Base-by-base conservation (phyloP, 2,888 invertebrate species). In the Eristalis tenax region DNA sequence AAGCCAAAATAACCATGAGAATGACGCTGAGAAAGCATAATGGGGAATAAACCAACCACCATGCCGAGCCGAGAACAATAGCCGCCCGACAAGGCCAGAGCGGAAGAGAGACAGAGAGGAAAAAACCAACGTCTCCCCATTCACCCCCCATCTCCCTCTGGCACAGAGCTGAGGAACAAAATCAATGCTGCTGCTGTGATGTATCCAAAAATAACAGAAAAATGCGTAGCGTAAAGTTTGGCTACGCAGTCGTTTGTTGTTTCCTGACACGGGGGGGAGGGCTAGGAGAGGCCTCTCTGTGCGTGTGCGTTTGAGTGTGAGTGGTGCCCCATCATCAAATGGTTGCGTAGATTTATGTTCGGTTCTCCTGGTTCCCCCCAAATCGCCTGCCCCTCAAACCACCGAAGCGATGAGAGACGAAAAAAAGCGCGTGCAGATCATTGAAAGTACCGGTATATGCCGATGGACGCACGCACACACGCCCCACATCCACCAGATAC, bases 271-370 rank as follows among this genome's bases (percentile, higher is more conserved):
- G 15, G 18, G 18, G n/a, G 15, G 10, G 43, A 15, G 15, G 43
- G 15, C 0, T 0, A 10, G 40, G 4, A 4, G 40, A 1, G 13
- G 5, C 28, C 28, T 5, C 28, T 5, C 28, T 5, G 28, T 28
- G 35, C 35, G 10, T 35, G 35, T 35, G 35, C 5, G 35, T 35
- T 13, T 13, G 50, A 22, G 73, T 69, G 56, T 81, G 50, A 66
- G 43, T 4, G 43, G 4, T 2, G 8, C 50, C 8, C 50, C 50
- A 63, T 69, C 57, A 66, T 63, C 57, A 61, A 32, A 83, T 71
- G 35, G 35, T 78, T 78, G 74, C 74, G 86, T 82, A 65, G 86
- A 78, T 66, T 78, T 78, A 78, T 83, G 82, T 57, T 32, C 23
- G 18, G 32, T 32, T 32, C 40, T 26, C 23, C 40, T 15, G 4